phyloP scores from a whole-genome alignment of 2,797 vertebrate genomes.

The Tympanoctomys barrerae region DNA sequence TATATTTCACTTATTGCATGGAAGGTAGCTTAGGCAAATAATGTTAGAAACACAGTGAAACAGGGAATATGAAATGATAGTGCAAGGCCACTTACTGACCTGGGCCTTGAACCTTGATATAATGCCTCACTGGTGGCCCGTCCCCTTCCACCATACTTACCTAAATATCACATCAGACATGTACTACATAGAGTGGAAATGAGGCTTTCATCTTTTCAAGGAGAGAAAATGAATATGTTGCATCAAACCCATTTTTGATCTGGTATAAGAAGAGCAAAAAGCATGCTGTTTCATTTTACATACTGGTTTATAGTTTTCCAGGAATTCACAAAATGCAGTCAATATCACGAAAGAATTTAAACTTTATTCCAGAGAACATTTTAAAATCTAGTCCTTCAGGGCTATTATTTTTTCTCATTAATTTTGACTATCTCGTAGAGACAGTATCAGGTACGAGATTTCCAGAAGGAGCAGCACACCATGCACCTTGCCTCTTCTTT shows the following conservation, averaged over 20 bases:
- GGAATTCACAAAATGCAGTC: conserved; percentile 40
- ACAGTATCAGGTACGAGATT: conserved; percentile 6
- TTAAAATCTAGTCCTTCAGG: conserved; percentile 23
- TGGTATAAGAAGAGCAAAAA: background rate
- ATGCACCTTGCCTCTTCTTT: background rate
- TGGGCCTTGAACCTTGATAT: background rate
- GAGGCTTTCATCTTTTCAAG: conserved; percentile 48
- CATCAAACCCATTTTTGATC: background rate
- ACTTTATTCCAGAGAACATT: conserved; percentile 13
- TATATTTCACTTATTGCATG: conserved; percentile 3
- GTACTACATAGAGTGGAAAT: background rate
- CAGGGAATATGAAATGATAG: background rate
- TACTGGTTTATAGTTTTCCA: conserved; percentile 36
- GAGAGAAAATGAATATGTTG: background rate
- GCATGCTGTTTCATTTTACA: conserved; percentile 42
- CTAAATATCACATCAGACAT: background rate
- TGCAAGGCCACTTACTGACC: background rate
- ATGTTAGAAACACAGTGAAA: conserved; percentile 24
- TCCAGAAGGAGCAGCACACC: background rate
- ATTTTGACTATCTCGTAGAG: conserved; percentile 36
- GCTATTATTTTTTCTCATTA: conserved; percentile 36
- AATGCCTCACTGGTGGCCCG: background rate
- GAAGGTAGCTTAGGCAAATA: background rate
- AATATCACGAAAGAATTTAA: conserved; percentile 40
- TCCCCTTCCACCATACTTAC: background rate